Evolutionary conservation across 2,797 vertebrate species (phyloP).

Genomic region (Hemibagrus guttatus): DNA sequence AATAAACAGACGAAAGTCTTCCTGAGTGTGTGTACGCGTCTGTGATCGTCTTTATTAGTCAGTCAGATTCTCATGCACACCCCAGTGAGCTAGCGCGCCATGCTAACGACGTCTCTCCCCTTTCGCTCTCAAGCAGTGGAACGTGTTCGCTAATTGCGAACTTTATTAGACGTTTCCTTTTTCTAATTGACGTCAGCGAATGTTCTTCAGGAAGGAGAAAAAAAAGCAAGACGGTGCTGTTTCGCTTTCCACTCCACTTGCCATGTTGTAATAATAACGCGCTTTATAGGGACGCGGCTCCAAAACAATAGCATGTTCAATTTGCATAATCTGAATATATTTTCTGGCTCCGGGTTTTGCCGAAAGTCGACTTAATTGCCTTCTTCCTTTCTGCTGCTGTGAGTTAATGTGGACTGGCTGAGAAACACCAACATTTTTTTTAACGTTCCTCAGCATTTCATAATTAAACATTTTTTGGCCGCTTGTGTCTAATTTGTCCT

Average conservation of each 20-base stretch:
- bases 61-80: conserved; percentile 54
- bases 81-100: conserved; percentile 63
- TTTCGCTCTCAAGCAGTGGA: conserved; percentile 74
- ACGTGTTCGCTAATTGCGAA: conserved; percentile 80
- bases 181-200: conserved; percentile 71
- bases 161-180: conserved; percentile 79
- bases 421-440: conserved; percentile 23
- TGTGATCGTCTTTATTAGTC: conserved; percentile 58
- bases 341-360: conserved; percentile 80
- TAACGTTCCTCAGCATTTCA: conserved; percentile 44
- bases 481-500: conserved; percentile 53
- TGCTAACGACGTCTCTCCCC: conserved; percentile 55
- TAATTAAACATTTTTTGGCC: conserved; percentile 50
- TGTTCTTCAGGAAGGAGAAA: conserved; percentile 60
- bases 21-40: conserved; percentile 27
- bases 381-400: conserved; percentile 68
- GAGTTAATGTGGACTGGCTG: conserved; percentile 59
- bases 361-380: conserved; percentile 85
- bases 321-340: conserved; percentile 87
- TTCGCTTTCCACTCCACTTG: conserved; percentile 79
- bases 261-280: conserved; percentile 78
- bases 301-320: conserved; percentile 80
- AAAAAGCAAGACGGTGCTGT: conserved; percentile 48
- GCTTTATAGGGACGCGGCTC: conserved; percentile 73
- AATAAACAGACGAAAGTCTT: conserved; percentile 66